Evolutionary conservation across 2,888 invertebrate species (phyloP), one percentile per base, ranked within the genome.

Genomic region (Iphiclides podalirius): DNA sequence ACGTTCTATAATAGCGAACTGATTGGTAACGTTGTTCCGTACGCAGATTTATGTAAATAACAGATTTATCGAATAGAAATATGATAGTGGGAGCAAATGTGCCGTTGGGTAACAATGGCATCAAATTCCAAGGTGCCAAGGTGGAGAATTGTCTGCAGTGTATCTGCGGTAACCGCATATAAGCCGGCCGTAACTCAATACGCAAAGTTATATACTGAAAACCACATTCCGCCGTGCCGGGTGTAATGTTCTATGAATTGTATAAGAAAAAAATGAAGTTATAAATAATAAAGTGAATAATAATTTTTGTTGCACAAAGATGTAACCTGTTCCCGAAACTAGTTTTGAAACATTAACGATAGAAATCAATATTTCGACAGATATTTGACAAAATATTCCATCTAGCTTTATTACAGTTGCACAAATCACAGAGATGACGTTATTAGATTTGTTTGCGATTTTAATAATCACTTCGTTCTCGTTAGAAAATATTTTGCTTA

Each of bases 211-310:
- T 48, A 37, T 50, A 50, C 43, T 44, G 44, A 44, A 47, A 51
- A 56, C 56, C 52, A 43, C 56, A 56, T 56, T 56, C 56, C 53
- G 36, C 11, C 38, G 45, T 37, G 34, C 43, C 47, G 56, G 43
- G 52, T 40, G 53, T 54, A 51, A 56, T 52, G 50, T 41, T 47
- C 50, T 51, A 38, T 56, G 43, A 47, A 47, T 46, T 38, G 33
- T 38, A 42, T n/a, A 35, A 13, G 16, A 13, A 31, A 43, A n/a
- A 37, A 12, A 39, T 17, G 31, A 13, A 11, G 6, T 37, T 17
- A n/a, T 9, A 6, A 28, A 28, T 28, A 28, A 9, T 28, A 28
- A 31, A 11, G 8, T 2, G 4, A 28, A 28, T 28, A 28, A 28
- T n/a, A 28, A 31, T 31, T 31, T 31, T 12, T 2, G 31, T 31